Evolutionary conservation across 2,888 invertebrate genomes (phyloP), one percentile per base, ranked within the genome.

Genomic region (Agriopis aurantiaria): DNA sequence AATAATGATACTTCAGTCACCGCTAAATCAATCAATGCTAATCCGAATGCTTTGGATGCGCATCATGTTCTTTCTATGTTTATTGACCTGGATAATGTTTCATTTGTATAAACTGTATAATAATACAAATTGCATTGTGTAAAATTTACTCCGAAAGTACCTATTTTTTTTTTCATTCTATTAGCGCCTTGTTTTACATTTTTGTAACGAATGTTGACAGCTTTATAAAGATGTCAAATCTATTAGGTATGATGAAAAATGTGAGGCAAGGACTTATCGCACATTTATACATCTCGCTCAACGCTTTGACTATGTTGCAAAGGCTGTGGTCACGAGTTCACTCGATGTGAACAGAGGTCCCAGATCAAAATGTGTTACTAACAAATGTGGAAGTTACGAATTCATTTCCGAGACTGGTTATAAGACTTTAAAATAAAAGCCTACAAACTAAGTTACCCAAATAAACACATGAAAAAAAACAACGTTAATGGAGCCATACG

Each of bases 1-100:
- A 46, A 17, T 48, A 59, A 60, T 52, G 49, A 65, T 69, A 61
- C 59, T 55, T 67, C 52, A 63, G 72, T 66, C 74, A 65, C 43
- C 61, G 46, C 62, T 68, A 70, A 60, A 68, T 69, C 58, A 62
- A 68, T 73, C 59, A 71, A 73, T 72, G 68, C 68, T 63, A 70
- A 70, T 65, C 14, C 33, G 48, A 43, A 46, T 53, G 12, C 8
- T 58, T 65, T 60, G 69, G 43, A 73, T 71, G 65, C 57, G 61
- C 14, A 43, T 10, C 56, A 58, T 59, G 65, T 14, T 59, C 8
- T 17, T 49, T 9, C n/a, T 51, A 59, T 69, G 17, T 65, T 67
- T 67, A 69, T 57, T 57, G 56, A 49, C 49, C 55, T 11, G 43
- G 57, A 62, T 63, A 45, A 52, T 58, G 51, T 52, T 57, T 45